A percentile compares a stretch with the other conserved stretches of the same genome.
phyloP scores from a whole-genome alignment of 2,888 invertebrate species.

The Stratiomys singularior region DNA sequence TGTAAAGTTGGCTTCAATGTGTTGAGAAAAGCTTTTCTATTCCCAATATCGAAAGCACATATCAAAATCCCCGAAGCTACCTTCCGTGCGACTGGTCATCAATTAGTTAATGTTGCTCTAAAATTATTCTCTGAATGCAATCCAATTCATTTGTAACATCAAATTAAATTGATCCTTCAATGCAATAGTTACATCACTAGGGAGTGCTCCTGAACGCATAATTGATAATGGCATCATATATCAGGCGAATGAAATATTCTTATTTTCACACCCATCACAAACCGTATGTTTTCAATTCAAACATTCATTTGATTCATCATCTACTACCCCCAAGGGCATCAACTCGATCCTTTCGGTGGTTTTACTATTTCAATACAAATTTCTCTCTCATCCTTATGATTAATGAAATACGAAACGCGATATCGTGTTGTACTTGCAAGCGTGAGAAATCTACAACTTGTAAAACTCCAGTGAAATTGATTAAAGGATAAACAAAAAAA shows the following conservation, averaged over 20 bases:
- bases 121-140: no score
- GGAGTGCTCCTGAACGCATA: not conserved
- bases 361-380: not conserved
- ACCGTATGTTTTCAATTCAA: constrained; percentile 20
- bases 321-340: constrained; percentile 13
- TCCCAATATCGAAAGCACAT: no score
- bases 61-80: no score
- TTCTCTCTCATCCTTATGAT: not conserved
- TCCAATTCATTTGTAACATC: no score
- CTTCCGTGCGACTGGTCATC: no score
- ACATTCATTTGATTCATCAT: not conserved
- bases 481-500: not conserved
- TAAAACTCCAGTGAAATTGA: not conserved
- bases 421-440: not conserved
- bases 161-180: no score
- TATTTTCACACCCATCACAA: constrained; percentile 29
- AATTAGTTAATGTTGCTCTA: no score
- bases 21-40: no score
- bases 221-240: not conserved
- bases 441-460: constrained; percentile 42
- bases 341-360: not conserved
- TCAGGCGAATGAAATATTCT: not conserved
- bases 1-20: no score
- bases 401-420: constrained; percentile 24
- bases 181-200: not conserved